A percentile compares a stretch with the other conserved stretches of the same genome.
Conservation (phyloP, 1,140 invertebrate species). For the Theocolax elegans region DNA sequence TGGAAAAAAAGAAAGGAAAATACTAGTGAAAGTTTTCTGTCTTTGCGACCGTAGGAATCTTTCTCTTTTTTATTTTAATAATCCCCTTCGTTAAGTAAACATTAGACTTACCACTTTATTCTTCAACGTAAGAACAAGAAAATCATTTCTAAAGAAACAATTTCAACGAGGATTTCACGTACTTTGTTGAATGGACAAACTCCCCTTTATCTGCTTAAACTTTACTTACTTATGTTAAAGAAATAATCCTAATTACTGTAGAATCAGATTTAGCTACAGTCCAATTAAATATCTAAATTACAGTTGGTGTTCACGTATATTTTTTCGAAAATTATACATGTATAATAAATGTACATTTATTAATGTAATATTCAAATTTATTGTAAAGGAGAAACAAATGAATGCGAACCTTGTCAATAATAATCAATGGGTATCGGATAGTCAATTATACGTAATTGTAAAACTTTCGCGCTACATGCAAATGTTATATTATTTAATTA, state of each 20-base stretch:
- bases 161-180: not conserved
- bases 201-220: not conserved
- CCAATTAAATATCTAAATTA: not conserved
- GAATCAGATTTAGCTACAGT: not conserved
- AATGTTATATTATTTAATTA: too few species aligned
- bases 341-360: too few species aligned
- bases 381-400: too few species aligned
- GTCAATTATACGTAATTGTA: too few species aligned
- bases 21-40: not conserved
- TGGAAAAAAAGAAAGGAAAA: not conserved
- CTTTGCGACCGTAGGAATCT: not conserved
- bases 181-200: not conserved
- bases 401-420: too few species aligned
- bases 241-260: not conserved
- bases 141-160: not conserved
- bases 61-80: slow-evolving; percentile 1
- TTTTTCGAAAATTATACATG: too few species aligned
- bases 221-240: not conserved
- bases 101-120: not conserved
- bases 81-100: slow-evolving; percentile 6
- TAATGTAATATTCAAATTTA: too few species aligned
- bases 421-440: too few species aligned
- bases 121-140: not conserved
- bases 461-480: too few species aligned
- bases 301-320: too few species aligned